These are phyloP conservation scores for Sula dactylatra DNA, from an alignment of 2,113 vertebrate species.

Conservation along the genomic window DNA sequence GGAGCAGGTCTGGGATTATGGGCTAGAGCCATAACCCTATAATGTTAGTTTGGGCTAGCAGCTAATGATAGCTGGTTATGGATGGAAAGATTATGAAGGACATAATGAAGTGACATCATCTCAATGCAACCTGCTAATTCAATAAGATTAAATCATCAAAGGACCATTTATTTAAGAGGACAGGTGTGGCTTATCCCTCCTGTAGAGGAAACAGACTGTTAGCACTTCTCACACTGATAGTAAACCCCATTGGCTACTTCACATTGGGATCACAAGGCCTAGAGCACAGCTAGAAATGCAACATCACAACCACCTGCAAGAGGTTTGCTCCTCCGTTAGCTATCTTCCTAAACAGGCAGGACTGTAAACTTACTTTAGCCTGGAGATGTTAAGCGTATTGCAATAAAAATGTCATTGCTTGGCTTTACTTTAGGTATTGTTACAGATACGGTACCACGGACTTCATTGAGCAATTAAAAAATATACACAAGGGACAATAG, in stretches of 20 bases:
- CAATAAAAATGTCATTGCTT: conserved; percentile 65
- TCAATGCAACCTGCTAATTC: not conserved
- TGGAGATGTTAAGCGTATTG: conserved; percentile 22
- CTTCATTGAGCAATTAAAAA: conserved; percentile 95
- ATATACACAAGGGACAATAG: conserved; percentile 92
- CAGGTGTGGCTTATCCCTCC: not conserved
- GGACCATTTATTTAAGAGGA: not conserved
- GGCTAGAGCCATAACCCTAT: not conserved
- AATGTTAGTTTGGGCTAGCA: not conserved
- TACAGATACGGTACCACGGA: conserved; percentile 84
- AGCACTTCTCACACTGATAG: not conserved
- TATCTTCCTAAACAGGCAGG: not conserved
- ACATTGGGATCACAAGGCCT: not conserved
- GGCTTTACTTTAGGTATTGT: conserved; percentile 78
- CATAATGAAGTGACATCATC: not conserved
- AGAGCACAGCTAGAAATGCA: conserved; percentile 22
- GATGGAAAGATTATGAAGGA: conserved; percentile 49
- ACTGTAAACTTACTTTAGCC: conserved; percentile 11
- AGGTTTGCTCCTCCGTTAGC: not conserved
- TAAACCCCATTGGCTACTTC: not conserved
- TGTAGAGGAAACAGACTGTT: not conserved
- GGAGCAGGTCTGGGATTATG: not conserved
- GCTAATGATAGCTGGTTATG: conserved; percentile 1
- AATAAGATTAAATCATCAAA: not conserved
- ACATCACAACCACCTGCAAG: not conserved